phyloP scores from a whole-genome alignment of 2,888 invertebrate genomes.

The Gerosis bhagava region DNA sequence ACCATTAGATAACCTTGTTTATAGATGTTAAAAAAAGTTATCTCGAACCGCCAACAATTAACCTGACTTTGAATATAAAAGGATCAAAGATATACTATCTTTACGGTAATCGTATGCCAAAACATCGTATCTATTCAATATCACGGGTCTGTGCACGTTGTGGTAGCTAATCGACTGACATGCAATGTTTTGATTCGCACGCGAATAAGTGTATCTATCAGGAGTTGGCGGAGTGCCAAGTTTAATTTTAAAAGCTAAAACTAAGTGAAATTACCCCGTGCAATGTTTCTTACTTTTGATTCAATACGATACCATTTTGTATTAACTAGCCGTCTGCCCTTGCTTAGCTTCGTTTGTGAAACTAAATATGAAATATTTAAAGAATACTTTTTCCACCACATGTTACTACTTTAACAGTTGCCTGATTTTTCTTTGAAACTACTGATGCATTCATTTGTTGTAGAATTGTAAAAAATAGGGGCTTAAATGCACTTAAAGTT shows the following conservation, averaged over 20 bases:
- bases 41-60: no score
- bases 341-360: no score
- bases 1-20: no score
- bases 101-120: not conserved
- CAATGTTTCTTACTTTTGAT: not conserved
- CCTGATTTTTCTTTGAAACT: no score
- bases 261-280: not conserved
- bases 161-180: not conserved
- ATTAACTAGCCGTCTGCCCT: no score
- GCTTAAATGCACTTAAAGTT: no score
- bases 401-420: no score
- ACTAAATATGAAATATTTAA: no score
- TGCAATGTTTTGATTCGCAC: slow-evolving; percentile 3
- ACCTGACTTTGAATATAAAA: not conserved
- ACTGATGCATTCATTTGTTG: no score
- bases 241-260: not conserved
- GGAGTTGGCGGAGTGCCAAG: not conserved
- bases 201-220: not conserved
- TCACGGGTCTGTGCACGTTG: not conserved
- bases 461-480: no score
- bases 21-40: no score
- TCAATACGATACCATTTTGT: not conserved
- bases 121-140: not conserved
- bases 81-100: not conserved
- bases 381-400: no score